A percentile compares a stretch with the other conserved stretches of the same genome.
Evolutionary conservation across 2,113 vertebrate species (phyloP).

Genomic region (Isurus oxyrinchus): DNA sequence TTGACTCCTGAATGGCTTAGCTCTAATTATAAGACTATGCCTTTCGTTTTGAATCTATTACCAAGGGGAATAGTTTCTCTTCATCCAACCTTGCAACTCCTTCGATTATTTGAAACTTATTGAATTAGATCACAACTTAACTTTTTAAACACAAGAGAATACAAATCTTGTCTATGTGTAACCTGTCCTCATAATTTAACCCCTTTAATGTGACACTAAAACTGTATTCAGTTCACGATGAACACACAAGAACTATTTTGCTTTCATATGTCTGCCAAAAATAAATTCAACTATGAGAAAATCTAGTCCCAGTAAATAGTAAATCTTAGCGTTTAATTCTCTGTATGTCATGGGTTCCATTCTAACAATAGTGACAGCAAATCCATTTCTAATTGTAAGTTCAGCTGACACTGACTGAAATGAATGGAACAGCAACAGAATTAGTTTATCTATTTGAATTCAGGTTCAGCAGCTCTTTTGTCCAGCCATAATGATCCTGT

Average conservation of each 20-base stretch:
- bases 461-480: background rate
- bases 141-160: background rate
- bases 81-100: background rate
- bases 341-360: background rate
- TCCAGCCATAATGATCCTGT: background rate
- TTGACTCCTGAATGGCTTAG: background rate
- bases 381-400: background rate
- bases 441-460: background rate
- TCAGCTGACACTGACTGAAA: background rate
- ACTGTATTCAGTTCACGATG: background rate
- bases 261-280: background rate
- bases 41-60: background rate
- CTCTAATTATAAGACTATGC: background rate
- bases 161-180: background rate
- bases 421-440: background rate
- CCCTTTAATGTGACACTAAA: background rate
- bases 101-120: background rate
- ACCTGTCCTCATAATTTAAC: background rate
- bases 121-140: background rate
- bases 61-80: background rate
- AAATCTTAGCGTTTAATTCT: background rate
- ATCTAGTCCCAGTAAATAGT: background rate
- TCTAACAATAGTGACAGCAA: background rate
- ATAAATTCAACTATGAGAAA: background rate
- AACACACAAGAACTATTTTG: background rate